Conservation (phyloP, 2,888 invertebrate genomes). For the Physocephala rufipes region DNA sequence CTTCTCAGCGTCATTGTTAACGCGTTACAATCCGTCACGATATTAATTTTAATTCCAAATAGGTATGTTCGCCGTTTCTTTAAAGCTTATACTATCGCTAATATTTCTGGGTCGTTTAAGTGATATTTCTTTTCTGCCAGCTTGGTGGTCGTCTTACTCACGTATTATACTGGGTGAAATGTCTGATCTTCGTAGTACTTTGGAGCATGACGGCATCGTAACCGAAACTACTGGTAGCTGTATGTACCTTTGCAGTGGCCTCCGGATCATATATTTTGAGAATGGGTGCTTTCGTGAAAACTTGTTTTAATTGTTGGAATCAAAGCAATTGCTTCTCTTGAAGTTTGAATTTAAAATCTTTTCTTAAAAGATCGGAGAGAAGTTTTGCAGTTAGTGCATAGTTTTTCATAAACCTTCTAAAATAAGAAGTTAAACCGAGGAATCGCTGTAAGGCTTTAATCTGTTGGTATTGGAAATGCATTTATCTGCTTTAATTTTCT, state of each 20-base stretch:
- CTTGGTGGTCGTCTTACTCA: conserved; percentile 47
- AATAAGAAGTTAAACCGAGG: conserved; percentile 42
- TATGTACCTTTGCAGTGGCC: conserved; percentile 8
- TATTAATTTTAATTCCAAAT: conserved; percentile 32
- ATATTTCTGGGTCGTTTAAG: conserved; percentile 48
- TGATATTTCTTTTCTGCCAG: conserved; percentile 44
- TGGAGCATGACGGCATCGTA: conserved; percentile 47
- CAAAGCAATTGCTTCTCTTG: conserved; percentile 37
- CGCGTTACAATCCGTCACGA: conserved; percentile 39
- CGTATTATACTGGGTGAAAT: conserved; percentile 47
- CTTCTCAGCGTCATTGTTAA: background rate
- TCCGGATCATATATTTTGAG: conserved; percentile 23
- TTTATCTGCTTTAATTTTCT: conserved; percentile 33
- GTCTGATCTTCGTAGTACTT: conserved; percentile 40
- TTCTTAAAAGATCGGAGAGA: conserved; percentile 40
- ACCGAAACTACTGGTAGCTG: conserved; percentile 32
- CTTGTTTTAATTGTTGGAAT: conserved; percentile 19
- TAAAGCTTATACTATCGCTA: conserved; percentile 47
- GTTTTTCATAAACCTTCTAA: conserved; percentile 39
- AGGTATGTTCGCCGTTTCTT: conserved; percentile 45
- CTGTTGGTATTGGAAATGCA: conserved; percentile 39
- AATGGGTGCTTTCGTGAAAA: conserved; percentile 21
- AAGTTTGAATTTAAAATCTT: conserved; percentile 46
- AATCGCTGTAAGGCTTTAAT: conserved; percentile 36
- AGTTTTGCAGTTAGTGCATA: conserved; percentile 50